These are phyloP conservation scores for Tolmerus cingulatus DNA, from an alignment of 2,888 invertebrate species.

Conservation along the genomic window DNA sequence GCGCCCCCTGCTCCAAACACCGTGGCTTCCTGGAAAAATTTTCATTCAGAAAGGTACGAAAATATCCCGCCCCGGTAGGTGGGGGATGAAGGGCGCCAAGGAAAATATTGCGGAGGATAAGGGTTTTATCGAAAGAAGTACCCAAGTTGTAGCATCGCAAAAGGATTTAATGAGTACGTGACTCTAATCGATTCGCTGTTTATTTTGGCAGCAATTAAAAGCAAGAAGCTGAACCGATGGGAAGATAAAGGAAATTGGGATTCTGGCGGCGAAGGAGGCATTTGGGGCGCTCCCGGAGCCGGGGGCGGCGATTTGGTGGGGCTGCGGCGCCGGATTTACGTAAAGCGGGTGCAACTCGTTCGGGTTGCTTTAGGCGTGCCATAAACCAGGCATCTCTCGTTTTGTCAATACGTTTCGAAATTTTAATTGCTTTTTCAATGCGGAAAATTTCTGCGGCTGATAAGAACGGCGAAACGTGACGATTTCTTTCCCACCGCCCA, in stretches of 20 bases:
- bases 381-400: constrained; percentile 21
- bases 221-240: constrained; percentile 39
- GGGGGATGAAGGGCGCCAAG: neutral
- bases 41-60: constrained; percentile 21
- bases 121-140: constrained; percentile 14
- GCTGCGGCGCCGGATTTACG: neutral
- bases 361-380: constrained; percentile 11
- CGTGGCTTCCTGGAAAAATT: neutral
- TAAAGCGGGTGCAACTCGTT: neutral
- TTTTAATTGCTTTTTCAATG: constrained; percentile 47
- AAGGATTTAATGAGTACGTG: constrained; percentile 48
- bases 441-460: constrained; percentile 40
- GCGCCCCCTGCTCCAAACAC: neutral
- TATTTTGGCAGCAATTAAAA: constrained; percentile 48
- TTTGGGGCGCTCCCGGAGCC: neutral
- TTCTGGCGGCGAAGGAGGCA: neutral
- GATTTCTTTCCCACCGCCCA: neutral
- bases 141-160: constrained; percentile 25
- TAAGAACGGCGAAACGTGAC: constrained; percentile 42
- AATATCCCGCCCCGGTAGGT: neutral
- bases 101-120: constrained; percentile 8
- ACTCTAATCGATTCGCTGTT: constrained; percentile 47
- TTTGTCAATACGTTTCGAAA: constrained; percentile 47
- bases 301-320: neutral
- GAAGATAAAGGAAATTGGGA: constrained; percentile 30